Conservation (phyloP, 64 coral and sea anemone species). For the Trachythela sp. region DNA sequence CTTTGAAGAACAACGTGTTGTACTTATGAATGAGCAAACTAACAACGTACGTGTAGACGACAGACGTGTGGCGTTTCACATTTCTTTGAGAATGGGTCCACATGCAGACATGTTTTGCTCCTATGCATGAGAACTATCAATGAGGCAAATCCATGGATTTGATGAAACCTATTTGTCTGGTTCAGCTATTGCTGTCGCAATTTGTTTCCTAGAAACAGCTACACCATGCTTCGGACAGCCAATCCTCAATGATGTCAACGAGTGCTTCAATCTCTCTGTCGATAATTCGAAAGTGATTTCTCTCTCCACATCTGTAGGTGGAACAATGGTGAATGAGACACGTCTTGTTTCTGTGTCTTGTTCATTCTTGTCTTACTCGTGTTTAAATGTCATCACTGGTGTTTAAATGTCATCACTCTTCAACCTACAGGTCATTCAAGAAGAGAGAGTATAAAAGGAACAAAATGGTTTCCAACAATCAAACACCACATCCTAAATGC, state of each 20-base stretch:
- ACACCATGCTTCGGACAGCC: conserved; percentile 13
- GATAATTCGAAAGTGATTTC: conserved; percentile 7
- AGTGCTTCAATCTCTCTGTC: background rate
- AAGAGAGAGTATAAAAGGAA: background rate
- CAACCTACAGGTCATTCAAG: background rate
- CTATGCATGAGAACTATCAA: background rate
- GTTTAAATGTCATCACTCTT: background rate
- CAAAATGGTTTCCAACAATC: background rate
- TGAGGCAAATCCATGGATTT: background rate
- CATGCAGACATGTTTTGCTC: background rate
- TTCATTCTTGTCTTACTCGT: background rate
- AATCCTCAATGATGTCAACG: background rate
- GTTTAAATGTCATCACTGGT: background rate
- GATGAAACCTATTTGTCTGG: background rate
- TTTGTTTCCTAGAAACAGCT: background rate
- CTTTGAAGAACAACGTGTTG: background rate
- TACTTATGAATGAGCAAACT: background rate
- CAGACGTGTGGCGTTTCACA: background rate
- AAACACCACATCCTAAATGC: background rate
- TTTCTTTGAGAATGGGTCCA: background rate
- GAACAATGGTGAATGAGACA: background rate
- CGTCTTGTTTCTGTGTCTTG: conserved; percentile 4
- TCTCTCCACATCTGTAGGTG: background rate
- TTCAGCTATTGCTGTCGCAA: background rate
- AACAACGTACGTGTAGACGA: background rate